phyloP scores from a whole-genome alignment of 2,888 invertebrate genomes.

The Plebejus anna region DNA sequence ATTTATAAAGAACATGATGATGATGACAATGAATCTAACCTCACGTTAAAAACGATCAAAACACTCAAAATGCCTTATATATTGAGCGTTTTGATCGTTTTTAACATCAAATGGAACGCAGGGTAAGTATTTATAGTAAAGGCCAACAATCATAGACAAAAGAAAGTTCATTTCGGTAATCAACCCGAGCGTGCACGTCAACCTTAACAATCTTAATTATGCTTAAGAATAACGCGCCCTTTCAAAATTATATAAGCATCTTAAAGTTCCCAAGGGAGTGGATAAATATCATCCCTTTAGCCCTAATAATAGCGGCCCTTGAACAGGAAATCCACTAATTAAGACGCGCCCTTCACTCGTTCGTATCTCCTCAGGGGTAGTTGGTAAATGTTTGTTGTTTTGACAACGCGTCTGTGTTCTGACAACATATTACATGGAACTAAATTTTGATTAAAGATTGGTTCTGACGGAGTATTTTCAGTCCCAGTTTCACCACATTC shows the following conservation, averaged over 20 bases:
- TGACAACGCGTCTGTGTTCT: not conserved
- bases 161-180: slow-evolving; percentile 3
- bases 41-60: no score
- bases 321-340: slow-evolving; percentile 31
- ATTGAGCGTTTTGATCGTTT: no score
- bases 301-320: slow-evolving; percentile 44
- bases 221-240: slow-evolving; percentile 23
- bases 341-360: slow-evolving; percentile 27
- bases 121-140: not conserved
- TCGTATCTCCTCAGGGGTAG: slow-evolving; percentile 16
- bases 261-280: slow-evolving; percentile 37
- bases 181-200: not conserved
- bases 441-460: not conserved
- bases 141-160: not conserved
- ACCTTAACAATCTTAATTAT: slow-evolving; percentile 21
- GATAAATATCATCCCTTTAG: slow-evolving; percentile 46
- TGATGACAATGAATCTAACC: not conserved
- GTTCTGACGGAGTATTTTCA: not conserved
- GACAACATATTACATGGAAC: not conserved
- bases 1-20: not conserved
- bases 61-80: no score
- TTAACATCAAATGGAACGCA: no score
- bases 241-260: slow-evolving; percentile 43
- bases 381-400: slow-evolving; percentile 25
- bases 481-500: no score